Evolutionary conservation across 2,888 invertebrate species (phyloP).

Genomic region (Pollenia amentaria): DNA sequence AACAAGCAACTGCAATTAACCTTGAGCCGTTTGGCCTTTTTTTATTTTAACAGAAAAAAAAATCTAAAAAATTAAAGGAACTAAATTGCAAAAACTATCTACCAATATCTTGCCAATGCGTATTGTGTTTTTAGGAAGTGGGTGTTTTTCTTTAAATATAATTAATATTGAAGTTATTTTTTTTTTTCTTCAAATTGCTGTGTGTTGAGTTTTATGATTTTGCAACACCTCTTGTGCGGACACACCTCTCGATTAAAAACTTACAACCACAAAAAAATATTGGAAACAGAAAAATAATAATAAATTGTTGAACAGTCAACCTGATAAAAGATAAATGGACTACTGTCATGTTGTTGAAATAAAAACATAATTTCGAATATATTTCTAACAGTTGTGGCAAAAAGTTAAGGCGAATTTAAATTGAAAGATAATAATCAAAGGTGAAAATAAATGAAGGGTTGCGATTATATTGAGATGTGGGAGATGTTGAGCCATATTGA

Average conservation of each 20-base stretch:
- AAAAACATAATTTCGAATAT: conserved; percentile 53
- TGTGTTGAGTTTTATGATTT: conserved; percentile 60
- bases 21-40: conserved; percentile 54
- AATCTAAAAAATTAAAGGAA: conserved; percentile 25
- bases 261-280: conserved; percentile 49
- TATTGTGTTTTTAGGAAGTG: conserved; percentile 62
- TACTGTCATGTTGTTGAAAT: conserved; percentile 55
- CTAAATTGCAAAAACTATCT: background rate
- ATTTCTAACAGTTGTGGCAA: conserved; percentile 35
- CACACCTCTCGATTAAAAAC: conserved; percentile 70
- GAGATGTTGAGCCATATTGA: no score
- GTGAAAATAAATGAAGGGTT: background rate
- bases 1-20: conserved; percentile 56
- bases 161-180: conserved; percentile 67
- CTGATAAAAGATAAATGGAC: conserved; percentile 65
- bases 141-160: conserved; percentile 70
- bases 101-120: conserved; percentile 34
- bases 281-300: conserved; percentile 46
- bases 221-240: conserved; percentile 68
- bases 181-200: conserved; percentile 20
- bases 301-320: conserved; percentile 66
- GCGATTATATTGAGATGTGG: background rate
- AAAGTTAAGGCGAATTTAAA: background rate
- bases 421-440: conserved; percentile 29
- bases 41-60: conserved; percentile 13